A percentile compares a stretch with the other conserved stretches of the same genome.
These are phyloP conservation scores for Schizotus pectinicornis DNA, from an alignment of 2,888 invertebrate genomes.

Conservation along the genomic window DNA sequence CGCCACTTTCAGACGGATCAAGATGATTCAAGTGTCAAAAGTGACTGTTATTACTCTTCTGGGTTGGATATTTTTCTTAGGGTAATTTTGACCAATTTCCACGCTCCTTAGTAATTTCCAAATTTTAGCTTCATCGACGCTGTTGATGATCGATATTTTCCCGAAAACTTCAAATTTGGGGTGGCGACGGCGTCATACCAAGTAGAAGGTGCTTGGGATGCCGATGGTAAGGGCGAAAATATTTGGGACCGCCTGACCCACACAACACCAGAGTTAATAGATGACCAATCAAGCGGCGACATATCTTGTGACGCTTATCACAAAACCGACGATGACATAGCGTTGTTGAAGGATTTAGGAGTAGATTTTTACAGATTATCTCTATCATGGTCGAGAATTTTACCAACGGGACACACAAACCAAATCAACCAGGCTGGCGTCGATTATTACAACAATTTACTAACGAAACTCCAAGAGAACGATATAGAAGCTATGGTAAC, in stretches of 20 bases:
- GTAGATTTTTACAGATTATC: constrained; percentile 62
- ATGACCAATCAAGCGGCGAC: constrained; percentile 64
- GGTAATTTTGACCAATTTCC: background rate
- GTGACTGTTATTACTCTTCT: background rate
- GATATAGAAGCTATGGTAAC: constrained; percentile 65
- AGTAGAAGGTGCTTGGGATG: constrained; percentile 45
- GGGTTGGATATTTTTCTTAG: background rate
- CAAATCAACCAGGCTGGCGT: constrained; percentile 73
- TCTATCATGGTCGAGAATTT: constrained; percentile 45
- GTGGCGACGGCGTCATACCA: constrained; percentile 42
- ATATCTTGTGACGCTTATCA: constrained; percentile 71
- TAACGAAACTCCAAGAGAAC: constrained; percentile 57
- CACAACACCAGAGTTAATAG: constrained; percentile 58
- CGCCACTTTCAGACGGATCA: background rate
- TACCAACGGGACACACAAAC: constrained; percentile 69
- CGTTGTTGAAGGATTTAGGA: constrained; percentile 63
- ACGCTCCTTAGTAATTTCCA: background rate
- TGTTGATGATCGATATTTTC: constrained; percentile 46
- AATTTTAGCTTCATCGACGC: background rate
- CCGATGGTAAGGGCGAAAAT: constrained; percentile 63
- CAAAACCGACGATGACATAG: constrained; percentile 65
- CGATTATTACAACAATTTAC: constrained; percentile 73
- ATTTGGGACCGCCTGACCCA: constrained; percentile 74
- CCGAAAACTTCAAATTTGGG: constrained; percentile 38
- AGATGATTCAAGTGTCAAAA: background rate